Percentiles rank a stretch among this genome's conserved stretches.
These are phyloP conservation scores for Apeira syringaria DNA, from an alignment of 2,888 invertebrate genomes.

Conservation along the genomic window DNA sequence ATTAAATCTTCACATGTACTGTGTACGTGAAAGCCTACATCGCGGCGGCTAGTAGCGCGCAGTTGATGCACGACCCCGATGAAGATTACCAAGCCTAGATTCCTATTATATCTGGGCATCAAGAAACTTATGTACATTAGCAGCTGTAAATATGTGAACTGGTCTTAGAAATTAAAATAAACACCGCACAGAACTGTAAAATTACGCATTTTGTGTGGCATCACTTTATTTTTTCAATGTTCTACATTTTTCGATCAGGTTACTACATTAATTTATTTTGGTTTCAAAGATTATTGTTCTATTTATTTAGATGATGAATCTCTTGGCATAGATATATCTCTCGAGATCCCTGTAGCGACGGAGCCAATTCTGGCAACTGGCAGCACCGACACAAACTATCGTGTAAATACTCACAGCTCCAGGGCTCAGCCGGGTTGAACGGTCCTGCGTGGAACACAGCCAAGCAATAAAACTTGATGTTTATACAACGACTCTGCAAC, in stretches of 20 bases:
- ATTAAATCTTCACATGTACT: slow-evolving; percentile 19
- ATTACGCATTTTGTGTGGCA: too few relatives aligned
- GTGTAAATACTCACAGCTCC: slow-evolving; percentile 66
- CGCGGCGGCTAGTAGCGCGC: slow-evolving; percentile 29
- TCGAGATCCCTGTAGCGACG: slow-evolving; percentile 3
- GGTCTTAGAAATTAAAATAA: neutral
- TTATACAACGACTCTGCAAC: slow-evolving; percentile 71
- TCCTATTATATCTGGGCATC: neutral
- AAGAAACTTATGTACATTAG: neutral
- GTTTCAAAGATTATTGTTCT: too few relatives aligned
- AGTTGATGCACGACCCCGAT: slow-evolving; percentile 34
- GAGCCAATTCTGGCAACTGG: slow-evolving; percentile 34
- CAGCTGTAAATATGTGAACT: neutral
- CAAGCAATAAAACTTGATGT: slow-evolving; percentile 82
- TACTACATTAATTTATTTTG: too few relatives aligned
- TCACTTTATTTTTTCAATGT: too few relatives aligned
- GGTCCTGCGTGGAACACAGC: slow-evolving; percentile 78
- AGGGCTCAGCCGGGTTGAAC: slow-evolving; percentile 68
- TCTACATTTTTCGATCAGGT: too few relatives aligned
- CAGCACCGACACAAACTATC: slow-evolving; percentile 56
- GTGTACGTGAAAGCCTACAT: slow-evolving; percentile 37
- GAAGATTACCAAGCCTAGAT: slow-evolving; percentile 27
- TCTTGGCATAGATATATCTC: too few relatives aligned
- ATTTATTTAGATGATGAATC: too few relatives aligned
- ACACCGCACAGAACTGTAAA: too few relatives aligned